These are phyloP conservation scores for Phenganax subtilis DNA, from an alignment of 92 coral and sea anemone species.

Conservation along the genomic window DNA sequence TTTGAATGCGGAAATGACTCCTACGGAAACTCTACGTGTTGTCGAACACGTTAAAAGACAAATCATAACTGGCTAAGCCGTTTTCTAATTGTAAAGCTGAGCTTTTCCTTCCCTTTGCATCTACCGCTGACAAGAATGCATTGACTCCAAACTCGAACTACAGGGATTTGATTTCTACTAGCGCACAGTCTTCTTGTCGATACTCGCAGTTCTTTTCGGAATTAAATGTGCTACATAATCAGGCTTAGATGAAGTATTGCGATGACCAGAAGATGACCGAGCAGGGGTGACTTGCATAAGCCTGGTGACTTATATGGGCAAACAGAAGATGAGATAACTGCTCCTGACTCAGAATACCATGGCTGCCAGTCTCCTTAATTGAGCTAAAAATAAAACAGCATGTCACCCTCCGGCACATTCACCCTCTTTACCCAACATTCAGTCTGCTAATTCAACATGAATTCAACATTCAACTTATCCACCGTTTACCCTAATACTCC, in stretches of 20 bases:
- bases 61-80: no score
- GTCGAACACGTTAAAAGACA: no score
- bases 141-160: background rate
- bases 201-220: conserved; percentile 28
- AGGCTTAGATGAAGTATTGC: conserved; percentile 44
- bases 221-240: conserved; percentile 38
- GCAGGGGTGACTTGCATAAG: conserved; percentile 33
- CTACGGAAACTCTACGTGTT: background rate
- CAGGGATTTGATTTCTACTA: background rate
- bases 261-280: conserved; percentile 37
- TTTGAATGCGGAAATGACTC: no score
- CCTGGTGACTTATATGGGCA: conserved; percentile 52
- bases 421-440: background rate
- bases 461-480: background rate
- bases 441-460: no score
- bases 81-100: background rate
- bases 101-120: background rate
- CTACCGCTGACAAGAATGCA: conserved; percentile 14
- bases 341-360: conserved; percentile 43
- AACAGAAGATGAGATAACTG: conserved; percentile 48
- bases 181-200: background rate
- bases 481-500: background rate
- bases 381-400: conserved; percentile 1
- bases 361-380: conserved; percentile 48
- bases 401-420: background rate